phyloP scores from a whole-genome alignment of 2,113 vertebrate species.

The Hippocampus abdominalis region DNA sequence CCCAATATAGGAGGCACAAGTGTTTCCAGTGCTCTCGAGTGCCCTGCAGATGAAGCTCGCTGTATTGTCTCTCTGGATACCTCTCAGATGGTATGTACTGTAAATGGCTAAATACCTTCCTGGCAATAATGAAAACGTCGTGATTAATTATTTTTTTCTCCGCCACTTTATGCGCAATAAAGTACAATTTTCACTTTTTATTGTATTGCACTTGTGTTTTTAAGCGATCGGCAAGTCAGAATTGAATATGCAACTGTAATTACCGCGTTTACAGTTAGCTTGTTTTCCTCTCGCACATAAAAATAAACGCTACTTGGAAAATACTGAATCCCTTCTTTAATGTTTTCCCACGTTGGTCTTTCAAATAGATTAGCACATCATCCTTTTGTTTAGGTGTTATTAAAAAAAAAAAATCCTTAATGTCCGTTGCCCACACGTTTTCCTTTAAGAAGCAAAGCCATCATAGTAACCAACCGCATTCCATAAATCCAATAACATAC shows the following conservation, averaged over 20 bases:
- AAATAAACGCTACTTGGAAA: neutral
- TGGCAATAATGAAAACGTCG: neutral
- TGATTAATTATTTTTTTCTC: neutral
- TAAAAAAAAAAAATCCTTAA: neutral
- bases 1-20: constrained; percentile 87
- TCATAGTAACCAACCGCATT: neutral
- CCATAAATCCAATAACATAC: neutral
- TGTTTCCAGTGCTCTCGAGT: constrained; percentile 91
- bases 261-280: neutral
- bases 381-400: neutral
- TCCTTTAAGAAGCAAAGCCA: neutral
- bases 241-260: neutral
- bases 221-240: neutral
- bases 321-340: neutral
- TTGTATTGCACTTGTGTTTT: neutral
- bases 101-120: neutral
- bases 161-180: neutral
- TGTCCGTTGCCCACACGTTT: neutral
- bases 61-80: constrained; percentile 94
- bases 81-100: constrained; percentile 89
- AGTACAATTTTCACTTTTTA: neutral
- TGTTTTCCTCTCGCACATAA: neutral
- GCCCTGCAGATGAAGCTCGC: constrained; percentile 89
- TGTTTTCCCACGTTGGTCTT: neutral
- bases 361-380: neutral